phyloP scores from a whole-genome alignment of 2,113 vertebrate species.

The Caranx melampygus region DNA sequence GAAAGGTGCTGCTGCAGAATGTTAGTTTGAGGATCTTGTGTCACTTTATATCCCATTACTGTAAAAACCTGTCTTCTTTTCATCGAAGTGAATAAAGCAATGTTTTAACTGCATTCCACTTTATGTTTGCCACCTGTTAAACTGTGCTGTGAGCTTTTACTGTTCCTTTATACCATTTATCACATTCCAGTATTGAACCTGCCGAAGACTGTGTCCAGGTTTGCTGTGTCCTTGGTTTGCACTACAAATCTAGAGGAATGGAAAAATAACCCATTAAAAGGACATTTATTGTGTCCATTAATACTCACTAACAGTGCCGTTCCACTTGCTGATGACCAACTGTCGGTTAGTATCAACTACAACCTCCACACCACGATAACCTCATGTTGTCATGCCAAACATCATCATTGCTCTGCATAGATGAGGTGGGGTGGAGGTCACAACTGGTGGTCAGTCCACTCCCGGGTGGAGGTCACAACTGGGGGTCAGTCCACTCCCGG shows the following conservation, averaged over 20 bases:
- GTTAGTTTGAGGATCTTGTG: background rate
- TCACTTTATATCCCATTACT: slow-evolving; percentile 30
- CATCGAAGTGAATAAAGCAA: slow-evolving; percentile 13
- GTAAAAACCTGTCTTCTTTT: slow-evolving; percentile 15
- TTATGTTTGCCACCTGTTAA: background rate
- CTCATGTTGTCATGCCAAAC: background rate
- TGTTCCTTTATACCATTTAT: background rate
- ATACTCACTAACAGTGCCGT: background rate
- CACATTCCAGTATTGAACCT: slow-evolving; percentile 20
- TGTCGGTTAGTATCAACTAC: slow-evolving; percentile 46
- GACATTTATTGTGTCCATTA: background rate
- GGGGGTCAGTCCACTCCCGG: slow-evolving; percentile 36
- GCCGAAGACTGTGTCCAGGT: background rate
- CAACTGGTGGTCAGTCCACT: slow-evolving; percentile 31
- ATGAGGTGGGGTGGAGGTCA: background rate
- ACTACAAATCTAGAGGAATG: background rate
- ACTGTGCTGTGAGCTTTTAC: background rate
- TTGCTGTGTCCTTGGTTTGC: background rate
- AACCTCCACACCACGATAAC: slow-evolving; percentile 32
- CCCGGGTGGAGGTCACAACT: background rate
- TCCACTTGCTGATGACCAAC: slow-evolving; percentile 23
- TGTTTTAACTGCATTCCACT: slow-evolving; percentile 1
- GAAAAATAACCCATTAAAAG: background rate
- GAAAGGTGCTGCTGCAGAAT: slow-evolving; percentile 1
- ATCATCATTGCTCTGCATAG: background rate